Conservation (phyloP, 2,113 vertebrate genomes). For the Pimephales promelas region DNA sequence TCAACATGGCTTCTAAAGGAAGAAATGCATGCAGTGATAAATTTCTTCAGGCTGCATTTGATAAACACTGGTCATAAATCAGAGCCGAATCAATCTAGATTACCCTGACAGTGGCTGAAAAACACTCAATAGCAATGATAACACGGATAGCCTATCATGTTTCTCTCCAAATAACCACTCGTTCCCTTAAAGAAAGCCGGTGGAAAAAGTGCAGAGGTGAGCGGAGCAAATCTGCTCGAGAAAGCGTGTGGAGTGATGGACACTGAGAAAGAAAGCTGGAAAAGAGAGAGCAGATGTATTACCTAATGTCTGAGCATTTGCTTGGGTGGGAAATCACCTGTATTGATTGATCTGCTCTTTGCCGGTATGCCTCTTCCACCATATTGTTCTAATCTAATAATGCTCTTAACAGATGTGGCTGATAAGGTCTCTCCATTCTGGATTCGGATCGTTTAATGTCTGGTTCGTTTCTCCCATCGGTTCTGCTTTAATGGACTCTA, state of each 20-base stretch:
- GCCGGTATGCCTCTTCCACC: conserved; percentile 49
- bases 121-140: conserved; percentile 37
- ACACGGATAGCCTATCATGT: conserved; percentile 46
- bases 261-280: conserved; percentile 14
- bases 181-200: neutral
- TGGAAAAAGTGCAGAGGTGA: conserved; percentile 7
- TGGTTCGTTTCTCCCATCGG: conserved; percentile 38
- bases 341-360: conserved; percentile 60
- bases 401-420: conserved; percentile 53
- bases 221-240: neutral
- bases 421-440: conserved; percentile 46
- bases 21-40: neutral
- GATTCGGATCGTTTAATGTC: conserved; percentile 45
- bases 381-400: conserved; percentile 60
- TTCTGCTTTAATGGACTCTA: conserved; percentile 52
- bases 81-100: conserved; percentile 55
- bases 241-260: neutral
- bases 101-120: conserved; percentile 41
- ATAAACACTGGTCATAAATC: conserved; percentile 50
- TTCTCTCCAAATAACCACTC: conserved; percentile 45
- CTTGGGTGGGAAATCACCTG: conserved; percentile 40
- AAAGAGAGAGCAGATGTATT: conserved; percentile 39
- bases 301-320: conserved; percentile 39
- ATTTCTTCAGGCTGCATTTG: conserved; percentile 1
- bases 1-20: neutral